phyloP scores from a whole-genome alignment of 1,140 invertebrate species.

The Nasonia longicornis region DNA sequence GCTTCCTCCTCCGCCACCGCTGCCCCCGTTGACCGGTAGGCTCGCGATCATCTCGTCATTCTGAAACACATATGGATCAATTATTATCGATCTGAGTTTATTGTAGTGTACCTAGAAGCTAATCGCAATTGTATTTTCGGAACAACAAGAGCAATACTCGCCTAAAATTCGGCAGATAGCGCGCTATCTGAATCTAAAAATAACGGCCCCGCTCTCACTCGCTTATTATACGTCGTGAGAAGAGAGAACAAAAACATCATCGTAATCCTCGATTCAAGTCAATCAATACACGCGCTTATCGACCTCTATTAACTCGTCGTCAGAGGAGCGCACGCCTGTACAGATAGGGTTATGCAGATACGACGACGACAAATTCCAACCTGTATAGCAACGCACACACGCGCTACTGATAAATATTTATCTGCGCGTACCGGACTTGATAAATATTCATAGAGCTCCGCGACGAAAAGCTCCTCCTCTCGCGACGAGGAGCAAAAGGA shows the following conservation, averaged over 20 bases:
- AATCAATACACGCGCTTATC: no score
- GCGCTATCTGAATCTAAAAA: background rate
- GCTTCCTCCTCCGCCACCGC: constrained; percentile 57
- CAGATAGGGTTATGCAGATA: no score
- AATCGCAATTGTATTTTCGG: no score
- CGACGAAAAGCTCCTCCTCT: background rate
- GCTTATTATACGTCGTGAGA: no score
- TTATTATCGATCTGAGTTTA: background rate
- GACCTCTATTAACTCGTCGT: no score
- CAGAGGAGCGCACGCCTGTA: no score
- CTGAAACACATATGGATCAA: constrained; percentile 47
- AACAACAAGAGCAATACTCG: no score
- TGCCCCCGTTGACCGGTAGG: constrained; percentile 62
- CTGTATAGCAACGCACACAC: background rate
- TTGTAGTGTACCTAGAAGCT: background rate
- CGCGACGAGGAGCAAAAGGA: no score
- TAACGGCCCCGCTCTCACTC: background rate
- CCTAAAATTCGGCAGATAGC: no score
- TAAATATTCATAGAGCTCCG: background rate
- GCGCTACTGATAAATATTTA: background rate
- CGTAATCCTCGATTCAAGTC: no score
- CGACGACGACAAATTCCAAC: background rate
- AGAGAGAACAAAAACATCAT: no score
- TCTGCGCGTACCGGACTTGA: background rate
- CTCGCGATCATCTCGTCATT: constrained; percentile 69